Evolutionary conservation across 1,140 invertebrate species (phyloP).

Genomic region (Rhizoglyphus robini): DNA sequence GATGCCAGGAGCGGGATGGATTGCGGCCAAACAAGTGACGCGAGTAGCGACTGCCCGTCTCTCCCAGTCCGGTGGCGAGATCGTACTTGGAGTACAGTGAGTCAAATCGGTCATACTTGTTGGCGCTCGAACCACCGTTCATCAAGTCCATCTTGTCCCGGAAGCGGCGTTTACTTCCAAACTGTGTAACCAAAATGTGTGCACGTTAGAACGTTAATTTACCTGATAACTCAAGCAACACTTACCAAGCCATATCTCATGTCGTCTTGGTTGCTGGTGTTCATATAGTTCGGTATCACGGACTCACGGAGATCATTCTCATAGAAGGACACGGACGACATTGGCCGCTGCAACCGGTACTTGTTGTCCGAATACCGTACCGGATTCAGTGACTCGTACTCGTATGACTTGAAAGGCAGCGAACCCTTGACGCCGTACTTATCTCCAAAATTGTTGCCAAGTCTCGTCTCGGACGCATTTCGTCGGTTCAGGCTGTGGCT

Average conservation of each 20-base stretch:
- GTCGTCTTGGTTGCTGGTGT: not conserved
- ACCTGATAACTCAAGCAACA: not conserved
- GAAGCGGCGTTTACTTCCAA: no score
- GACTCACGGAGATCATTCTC: constrained; percentile 20
- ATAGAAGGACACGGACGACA: constrained; percentile 33
- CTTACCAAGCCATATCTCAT: constrained; percentile 2
- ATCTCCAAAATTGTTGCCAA: no score
- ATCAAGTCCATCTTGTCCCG: no score
- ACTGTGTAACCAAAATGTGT: not conserved
- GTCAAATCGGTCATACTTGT: constrained; percentile 5
- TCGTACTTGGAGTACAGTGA: constrained; percentile 2
- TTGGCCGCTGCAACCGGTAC: constrained; percentile 30
- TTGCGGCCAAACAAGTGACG: constrained; percentile 24
- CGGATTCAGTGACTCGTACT: constrained; percentile 34
- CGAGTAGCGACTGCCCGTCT: not conserved
- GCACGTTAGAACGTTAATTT: not conserved
- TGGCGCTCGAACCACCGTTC: no score
- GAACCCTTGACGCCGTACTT: constrained; percentile 29
- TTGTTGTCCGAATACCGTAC: not conserved
- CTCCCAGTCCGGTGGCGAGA: not conserved
- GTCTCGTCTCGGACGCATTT: no score
- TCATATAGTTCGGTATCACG: constrained; percentile 16
- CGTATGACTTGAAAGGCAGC: constrained; percentile 38
- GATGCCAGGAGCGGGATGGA: constrained; percentile 43
- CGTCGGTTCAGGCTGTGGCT: no score